Conservation (phyloP, 2,113 vertebrate genomes). For the Clarias magur region DNA sequence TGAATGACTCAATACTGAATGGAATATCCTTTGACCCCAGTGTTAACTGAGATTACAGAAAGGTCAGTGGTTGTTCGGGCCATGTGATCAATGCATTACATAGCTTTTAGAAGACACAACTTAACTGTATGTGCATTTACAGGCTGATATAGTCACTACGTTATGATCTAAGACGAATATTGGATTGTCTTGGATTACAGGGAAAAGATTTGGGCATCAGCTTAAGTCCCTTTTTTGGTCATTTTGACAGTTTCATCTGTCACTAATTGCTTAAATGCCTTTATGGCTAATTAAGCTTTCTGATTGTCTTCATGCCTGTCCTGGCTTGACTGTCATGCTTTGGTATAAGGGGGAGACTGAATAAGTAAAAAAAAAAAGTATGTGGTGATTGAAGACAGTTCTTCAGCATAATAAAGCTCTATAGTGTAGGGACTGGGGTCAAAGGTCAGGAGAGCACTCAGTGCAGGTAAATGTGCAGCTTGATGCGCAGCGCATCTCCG, state of each 20-base stretch:
- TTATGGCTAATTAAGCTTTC: constrained; percentile 13
- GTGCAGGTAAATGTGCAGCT: constrained; percentile 86
- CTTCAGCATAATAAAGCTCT: constrained; percentile 61
- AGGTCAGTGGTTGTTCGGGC: constrained; percentile 63
- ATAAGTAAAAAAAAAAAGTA: constrained; percentile 56
- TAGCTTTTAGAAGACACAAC: constrained; percentile 22
- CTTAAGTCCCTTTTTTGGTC: constrained; percentile 16
- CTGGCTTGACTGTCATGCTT: constrained; percentile 64
- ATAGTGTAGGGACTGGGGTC: constrained; percentile 54
- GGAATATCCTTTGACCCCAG: constrained; percentile 62
- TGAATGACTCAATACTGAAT: constrained; percentile 69
- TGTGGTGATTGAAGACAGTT: constrained; percentile 72
- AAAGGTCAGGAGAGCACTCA: constrained; percentile 69
- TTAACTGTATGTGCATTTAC: constrained; percentile 41
- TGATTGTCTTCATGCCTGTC: constrained; percentile 41
- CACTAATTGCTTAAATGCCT: constrained; percentile 8
- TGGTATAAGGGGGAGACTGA: constrained; percentile 9
- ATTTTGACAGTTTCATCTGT: constrained; percentile 31
- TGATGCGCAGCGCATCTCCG: constrained; percentile 84
- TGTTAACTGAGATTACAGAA: constrained; percentile 67
- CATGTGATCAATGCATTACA: constrained; percentile 38
- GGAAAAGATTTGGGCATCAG: constrained; percentile 1
- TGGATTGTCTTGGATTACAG: constrained; percentile 18
- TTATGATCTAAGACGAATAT: constrained; percentile 6
- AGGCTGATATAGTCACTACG: constrained; percentile 32